phyloP scores from a whole-genome alignment of 2,888 invertebrate genomes.

The Mimas tiliae region DNA sequence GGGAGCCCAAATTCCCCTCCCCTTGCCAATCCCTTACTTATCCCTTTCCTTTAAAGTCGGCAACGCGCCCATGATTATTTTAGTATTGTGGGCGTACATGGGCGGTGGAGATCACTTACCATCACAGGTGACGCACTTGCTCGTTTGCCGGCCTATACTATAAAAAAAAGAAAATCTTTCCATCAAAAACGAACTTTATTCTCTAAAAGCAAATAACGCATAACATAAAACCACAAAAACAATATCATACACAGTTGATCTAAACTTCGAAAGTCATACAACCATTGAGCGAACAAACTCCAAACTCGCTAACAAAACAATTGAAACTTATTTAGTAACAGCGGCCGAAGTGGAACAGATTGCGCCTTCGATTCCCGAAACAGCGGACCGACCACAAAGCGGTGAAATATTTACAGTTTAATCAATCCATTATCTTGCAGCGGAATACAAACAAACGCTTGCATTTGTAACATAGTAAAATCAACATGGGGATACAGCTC shows the following conservation, averaged over 20 bases:
- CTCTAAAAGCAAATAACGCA: too few species aligned
- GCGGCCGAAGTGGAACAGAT: constrained; percentile 17
- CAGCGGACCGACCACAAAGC: constrained; percentile 31
- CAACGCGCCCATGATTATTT: too few species aligned
- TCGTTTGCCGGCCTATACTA: too few species aligned
- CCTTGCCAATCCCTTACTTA: too few species aligned
- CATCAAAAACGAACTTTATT: too few species aligned
- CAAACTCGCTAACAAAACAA: constrained; percentile 17
- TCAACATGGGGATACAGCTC: constrained; percentile 42
- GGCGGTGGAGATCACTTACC: too few species aligned
- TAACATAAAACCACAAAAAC: neutral
- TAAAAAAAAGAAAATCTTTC: too few species aligned
- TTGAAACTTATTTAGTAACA: constrained; percentile 16
- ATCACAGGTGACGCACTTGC: too few species aligned
- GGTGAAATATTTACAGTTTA: constrained; percentile 57
- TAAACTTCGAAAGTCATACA: constrained; percentile 9
- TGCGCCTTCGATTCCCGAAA: constrained; percentile 23
- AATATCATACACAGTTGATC: neutral
- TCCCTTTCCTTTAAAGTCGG: too few species aligned
- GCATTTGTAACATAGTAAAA: constrained; percentile 45
- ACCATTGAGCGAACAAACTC: neutral
- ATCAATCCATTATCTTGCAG: constrained; percentile 59
- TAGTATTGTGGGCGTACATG: too few species aligned
- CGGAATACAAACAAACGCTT: constrained; percentile 45
- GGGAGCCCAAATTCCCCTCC: too few species aligned